Evolutionary conservation across 2,113 vertebrate genomes (phyloP), one percentile per base, ranked within the genome.

Genomic region (Petroica traversi): DNA sequence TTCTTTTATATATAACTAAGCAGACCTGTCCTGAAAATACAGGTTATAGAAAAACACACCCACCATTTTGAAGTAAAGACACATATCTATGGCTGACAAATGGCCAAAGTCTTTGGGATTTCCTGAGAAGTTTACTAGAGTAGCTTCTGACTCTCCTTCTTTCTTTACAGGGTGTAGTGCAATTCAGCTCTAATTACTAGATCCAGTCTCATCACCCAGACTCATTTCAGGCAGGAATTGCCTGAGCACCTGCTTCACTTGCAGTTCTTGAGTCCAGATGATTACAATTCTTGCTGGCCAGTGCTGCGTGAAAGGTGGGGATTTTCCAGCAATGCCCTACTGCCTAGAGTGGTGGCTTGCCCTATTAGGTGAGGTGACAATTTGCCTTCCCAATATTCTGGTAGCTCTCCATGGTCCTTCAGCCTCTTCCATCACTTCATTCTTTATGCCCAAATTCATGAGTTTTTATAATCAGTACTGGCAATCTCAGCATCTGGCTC

Each of bases 361-460:
- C 24, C 20, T 26, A 5, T 6, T 2, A 19, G 14, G 9, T 14
- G 19, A 89, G 22, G 61, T 5, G 3, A 74, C 3, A 14, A 25
- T 8, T 22, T 19, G 46, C 36, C 36, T 52, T 63, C 75, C 71
- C 78, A 58, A 6, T 5, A 52, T 19, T 19, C 12, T 0, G 0
- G 88, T 90, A 90, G 93, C 95, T 97, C 93, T 97, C 95, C 95
- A 86, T 77, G 94, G 92, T 97, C 62, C 95, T 96, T 94, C 79
- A 74, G 34, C 5, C 33, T 55, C 51, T 40, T 66, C 52, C 1
- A 26, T 57, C 46, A 5, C 33, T n/a, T 76, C 18, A 14, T 23
- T 61, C 52, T 14, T 26, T 31, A 46, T 22, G 55, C 19, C 17
- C 20, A n/a, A 48, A 6, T 20, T 54, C 20, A 33, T 2, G 6